These are phyloP conservation scores for Emys orbicularis DNA, from an alignment of 2,797 vertebrate species.

Conservation along the genomic window DNA sequence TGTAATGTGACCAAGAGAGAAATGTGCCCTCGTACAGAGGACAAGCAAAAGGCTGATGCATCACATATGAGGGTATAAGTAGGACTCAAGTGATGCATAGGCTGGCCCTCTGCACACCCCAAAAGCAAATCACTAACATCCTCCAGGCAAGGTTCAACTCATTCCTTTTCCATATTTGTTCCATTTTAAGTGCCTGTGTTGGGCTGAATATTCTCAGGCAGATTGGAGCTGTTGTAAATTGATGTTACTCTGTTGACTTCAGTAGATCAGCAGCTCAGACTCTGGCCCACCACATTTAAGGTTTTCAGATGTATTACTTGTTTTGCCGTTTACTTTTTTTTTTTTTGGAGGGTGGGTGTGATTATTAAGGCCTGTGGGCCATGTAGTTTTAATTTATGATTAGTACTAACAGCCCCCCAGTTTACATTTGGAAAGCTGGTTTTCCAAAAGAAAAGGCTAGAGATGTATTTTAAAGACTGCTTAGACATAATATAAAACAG, in stretches of 20 bases:
- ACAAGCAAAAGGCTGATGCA: background rate
- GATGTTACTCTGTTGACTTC: background rate
- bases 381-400: background rate
- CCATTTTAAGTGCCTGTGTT: background rate
- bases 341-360: background rate
- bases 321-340: background rate
- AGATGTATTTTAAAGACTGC: background rate
- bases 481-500: constrained; percentile 17
- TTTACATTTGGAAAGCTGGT: constrained; percentile 9
- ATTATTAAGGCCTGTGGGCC: background rate
- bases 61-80: background rate
- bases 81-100: background rate
- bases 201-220: background rate
- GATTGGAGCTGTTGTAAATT: background rate
- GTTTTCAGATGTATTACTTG: background rate
- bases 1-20: background rate
- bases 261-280: background rate
- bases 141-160: background rate
- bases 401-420: background rate
- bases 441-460: constrained; percentile 29
- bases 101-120: background rate
- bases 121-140: background rate
- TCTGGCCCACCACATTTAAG: background rate
- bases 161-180: background rate
- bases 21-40: background rate